Conservation (phyloP, 2,113 vertebrate genomes). For the Otolemur garnettii region DNA sequence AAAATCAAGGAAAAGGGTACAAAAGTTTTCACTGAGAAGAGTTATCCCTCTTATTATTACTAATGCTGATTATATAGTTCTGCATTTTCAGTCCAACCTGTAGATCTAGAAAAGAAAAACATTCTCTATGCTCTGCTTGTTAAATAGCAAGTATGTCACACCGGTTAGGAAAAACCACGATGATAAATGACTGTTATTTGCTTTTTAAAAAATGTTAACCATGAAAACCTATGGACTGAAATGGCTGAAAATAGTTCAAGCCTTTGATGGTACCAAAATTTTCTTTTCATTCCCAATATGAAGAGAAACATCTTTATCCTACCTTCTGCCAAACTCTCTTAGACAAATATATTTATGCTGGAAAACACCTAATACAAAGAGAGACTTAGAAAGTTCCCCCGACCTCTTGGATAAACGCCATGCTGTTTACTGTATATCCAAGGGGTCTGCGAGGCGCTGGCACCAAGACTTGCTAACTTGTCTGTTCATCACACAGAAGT, state of each 20-base stretch:
- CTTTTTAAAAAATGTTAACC: neutral
- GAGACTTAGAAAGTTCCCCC: neutral
- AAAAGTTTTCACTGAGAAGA: neutral
- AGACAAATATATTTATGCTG: neutral
- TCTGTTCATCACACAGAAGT: neutral
- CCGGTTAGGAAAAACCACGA: slow-evolving; percentile 15
- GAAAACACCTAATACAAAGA: neutral
- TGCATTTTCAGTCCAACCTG: neutral
- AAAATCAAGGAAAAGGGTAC: neutral
- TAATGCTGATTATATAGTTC: neutral
- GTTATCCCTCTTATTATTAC: neutral
- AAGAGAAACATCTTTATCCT: neutral
- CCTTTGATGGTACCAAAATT: neutral
- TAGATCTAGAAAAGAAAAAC: neutral
- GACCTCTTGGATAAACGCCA: neutral
- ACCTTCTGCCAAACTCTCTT: neutral
- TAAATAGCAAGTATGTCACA: neutral
- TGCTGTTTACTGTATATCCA: neutral
- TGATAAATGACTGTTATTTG: neutral
- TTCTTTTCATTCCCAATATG: slow-evolving; percentile 46
- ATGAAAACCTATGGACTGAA: neutral
- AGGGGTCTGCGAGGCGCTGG: rapidly evolving
- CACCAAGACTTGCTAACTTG: neutral
- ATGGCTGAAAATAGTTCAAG: slow-evolving; percentile 32
- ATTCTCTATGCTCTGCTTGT: slow-evolving; percentile 49